Conservation (phyloP, 2,113 vertebrate genomes). For the Pseudorasbora parva region DNA sequence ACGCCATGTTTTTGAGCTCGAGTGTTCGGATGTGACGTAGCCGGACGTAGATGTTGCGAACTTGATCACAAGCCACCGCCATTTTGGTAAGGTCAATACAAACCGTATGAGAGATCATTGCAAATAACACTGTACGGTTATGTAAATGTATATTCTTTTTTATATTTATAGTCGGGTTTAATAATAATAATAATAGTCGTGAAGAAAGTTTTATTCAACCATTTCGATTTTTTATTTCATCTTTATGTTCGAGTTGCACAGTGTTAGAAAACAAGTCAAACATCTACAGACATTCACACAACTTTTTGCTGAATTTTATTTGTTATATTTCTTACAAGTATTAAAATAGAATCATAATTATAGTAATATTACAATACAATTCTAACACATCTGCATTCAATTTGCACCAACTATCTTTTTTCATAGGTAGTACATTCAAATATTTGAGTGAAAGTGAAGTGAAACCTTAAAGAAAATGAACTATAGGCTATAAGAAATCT, state of each 20-base stretch:
- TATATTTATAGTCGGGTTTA: neutral
- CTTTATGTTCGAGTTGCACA: neutral
- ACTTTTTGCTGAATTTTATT: neutral
- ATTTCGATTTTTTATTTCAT: neutral
- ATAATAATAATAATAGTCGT: neutral
- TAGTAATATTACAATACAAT: neutral
- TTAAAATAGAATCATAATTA: neutral
- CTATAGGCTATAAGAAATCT: slow-evolving; percentile 7
- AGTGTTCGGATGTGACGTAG: slow-evolving; percentile 66
- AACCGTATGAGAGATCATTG: neutral
- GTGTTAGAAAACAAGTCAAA: neutral
- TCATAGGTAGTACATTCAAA: neutral
- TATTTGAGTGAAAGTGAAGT: neutral
- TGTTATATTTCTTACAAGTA: neutral
- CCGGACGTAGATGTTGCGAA: slow-evolving; percentile 55
- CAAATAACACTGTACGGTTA: neutral
- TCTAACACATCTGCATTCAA: neutral
- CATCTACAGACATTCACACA: neutral
- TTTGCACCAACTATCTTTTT: neutral
- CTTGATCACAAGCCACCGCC: neutral
- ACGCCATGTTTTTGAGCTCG: slow-evolving; percentile 70
- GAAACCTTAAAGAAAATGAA: neutral
- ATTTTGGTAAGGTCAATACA: slow-evolving; percentile 47
- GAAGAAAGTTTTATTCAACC: neutral
- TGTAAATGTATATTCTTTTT: neutral